Conservation (phyloP, 2,113 vertebrate species). For the Entosphenus tridentatus region DNA sequence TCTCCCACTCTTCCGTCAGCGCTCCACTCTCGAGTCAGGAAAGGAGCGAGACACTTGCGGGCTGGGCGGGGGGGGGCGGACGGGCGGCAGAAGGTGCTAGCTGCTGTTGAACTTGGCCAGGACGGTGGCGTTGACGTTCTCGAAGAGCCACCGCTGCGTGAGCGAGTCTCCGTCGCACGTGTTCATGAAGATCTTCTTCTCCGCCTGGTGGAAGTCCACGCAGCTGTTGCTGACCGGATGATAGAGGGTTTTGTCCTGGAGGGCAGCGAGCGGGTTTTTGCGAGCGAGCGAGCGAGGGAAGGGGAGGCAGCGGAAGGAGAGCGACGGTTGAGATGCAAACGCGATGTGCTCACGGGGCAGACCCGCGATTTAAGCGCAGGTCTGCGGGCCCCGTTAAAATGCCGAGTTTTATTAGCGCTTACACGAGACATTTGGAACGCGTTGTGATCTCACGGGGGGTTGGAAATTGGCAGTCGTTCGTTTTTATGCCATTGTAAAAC, state of each 20-base stretch:
- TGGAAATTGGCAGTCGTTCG: no score
- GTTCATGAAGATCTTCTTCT: constrained; percentile 48
- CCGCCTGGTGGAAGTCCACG: constrained; percentile 35
- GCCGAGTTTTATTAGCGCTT: no score
- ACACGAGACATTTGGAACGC: no score
- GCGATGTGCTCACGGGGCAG: neutral
- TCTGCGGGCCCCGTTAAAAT: no score
- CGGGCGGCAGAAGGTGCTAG: neutral
- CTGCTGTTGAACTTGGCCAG: constrained; percentile 38
- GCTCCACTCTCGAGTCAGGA: no score
- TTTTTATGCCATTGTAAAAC: no score
- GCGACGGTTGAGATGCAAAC: neutral
- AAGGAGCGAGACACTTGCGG: neutral
- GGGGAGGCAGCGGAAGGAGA: neutral
- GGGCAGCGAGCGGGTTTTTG: neutral
- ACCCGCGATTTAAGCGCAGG: no score
- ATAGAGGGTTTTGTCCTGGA: constrained; percentile 42
- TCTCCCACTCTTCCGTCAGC: no score
- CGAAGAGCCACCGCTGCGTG: constrained; percentile 54
- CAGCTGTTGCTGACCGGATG: constrained; percentile 54
- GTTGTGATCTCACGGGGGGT: no score
- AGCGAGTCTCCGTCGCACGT: constrained; percentile 31
- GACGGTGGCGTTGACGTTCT: constrained; percentile 42
- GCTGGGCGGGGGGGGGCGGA: neutral
- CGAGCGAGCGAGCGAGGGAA: neutral